Evolutionary conservation across 2,113 vertebrate species (phyloP), one percentile per base, ranked within the genome.

Genomic region (Sinocyclocheilus rhinocerous): DNA sequence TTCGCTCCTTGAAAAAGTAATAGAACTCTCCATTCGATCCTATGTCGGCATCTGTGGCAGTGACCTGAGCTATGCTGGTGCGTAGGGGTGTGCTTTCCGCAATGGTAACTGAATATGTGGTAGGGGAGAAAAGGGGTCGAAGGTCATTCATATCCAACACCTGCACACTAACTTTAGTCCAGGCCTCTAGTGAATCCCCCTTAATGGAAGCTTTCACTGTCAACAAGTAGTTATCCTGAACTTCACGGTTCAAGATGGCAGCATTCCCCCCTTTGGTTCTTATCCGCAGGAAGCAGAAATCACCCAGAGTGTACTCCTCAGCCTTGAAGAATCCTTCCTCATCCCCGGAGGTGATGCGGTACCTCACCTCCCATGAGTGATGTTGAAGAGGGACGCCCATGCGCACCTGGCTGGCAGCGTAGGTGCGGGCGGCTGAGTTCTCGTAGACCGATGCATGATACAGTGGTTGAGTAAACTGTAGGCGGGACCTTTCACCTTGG

Each of bases 1-100:
- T 96, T 93, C 96, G 97, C 87, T 95, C 97, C 91, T 98, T 99
- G 89, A 99, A 98, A 92, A 98, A 99, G 88, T 99, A 99, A 93
- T 99, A 99, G 94, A 99, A 99, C 92, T 99, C 97, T 76, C 98
- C 98, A 45, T 99, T 99, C 87, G 98, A 99, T 87, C 98, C 98
- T 12, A 98, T 97, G 88, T 99, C 98, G 0, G 98, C 98, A 85
- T 99, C 98, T 0, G 98, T 99, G 20, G 98, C 98, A 0, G 98
- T 99, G 85, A 99, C 98, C 89, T 98, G 98, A 88, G 98, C 98
- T 65, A 99, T 98, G 75, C 97, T 99, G 92, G 97, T 98, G 93
- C 98, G 96, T 84, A 99, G 93, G 18, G 98, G 97, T 81, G 97
- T 99, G 94, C 96, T 98, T 93, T 99, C 98, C 1, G 96, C 95